Base-by-base conservation (phyloP, 1,140 invertebrate species). In the Penaeus chinensis region DNA sequence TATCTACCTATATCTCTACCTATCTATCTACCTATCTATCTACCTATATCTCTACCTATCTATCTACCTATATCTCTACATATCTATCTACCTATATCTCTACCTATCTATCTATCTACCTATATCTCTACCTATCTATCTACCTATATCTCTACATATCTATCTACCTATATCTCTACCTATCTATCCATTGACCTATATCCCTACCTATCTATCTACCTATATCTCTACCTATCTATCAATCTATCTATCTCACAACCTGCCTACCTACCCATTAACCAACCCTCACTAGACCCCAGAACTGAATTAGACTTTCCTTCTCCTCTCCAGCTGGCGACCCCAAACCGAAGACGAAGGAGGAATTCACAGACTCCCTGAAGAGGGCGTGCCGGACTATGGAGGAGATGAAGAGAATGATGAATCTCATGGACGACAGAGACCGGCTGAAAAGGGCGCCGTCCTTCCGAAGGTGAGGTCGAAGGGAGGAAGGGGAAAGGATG, bases 401-500 rank as follows among this genome's bases (percentile, higher is more conserved):
- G 69, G 90, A 91, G 32, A 61, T 91, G 18, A 91, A 90, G 86
- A 85, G 71, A 5, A 90, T 90, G 82, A 87, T 89, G 87, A 88
- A 84, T 54, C 84, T 90, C 24, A 66, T 76, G 18, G 90, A 91
- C 66, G 89, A 90, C 61, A 87, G 90, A 84, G 91, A 91, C 66
- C 90, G 89, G 22, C 63, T 91, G 11, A 91, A 90, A 69, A 89
- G 91, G 80, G 90, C 91, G n/a, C 86, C 90, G 24, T 91, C 91
- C 37, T 91, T 92, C 84, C 90, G 91, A 88, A 91, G 91, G 91
- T 91, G 27, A 77, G 85, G 11, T 13, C 16, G 54, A 54, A 0
- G 54, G 47, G 54, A 13, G 54, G 54, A 13, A 2, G 54, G 54
- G 0, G 2, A 16, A 13, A 54, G 54, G 54, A 13, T 16, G 54